phyloP scores from a whole-genome alignment of 2,113 vertebrate species.

The Lophotis ruficrista region DNA sequence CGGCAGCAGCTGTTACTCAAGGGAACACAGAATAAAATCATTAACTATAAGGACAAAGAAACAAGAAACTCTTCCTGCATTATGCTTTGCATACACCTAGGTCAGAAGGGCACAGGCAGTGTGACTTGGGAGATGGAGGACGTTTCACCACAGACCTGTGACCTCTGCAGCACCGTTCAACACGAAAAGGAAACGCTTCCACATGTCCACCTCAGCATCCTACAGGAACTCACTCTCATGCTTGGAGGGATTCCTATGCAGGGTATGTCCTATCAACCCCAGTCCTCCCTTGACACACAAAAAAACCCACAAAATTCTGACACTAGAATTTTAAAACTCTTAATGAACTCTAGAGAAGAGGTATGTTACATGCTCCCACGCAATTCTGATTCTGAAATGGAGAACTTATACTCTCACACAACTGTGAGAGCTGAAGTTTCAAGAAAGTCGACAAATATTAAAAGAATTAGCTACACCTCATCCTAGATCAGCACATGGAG shows the following conservation, averaged over 20 bases:
- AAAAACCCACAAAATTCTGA: neutral
- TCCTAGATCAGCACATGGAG: neutral
- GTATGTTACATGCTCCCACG: rapidly evolving
- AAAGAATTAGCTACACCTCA: neutral
- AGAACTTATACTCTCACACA: neutral
- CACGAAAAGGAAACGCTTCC: neutral
- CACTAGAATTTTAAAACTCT: neutral
- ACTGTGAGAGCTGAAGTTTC: neutral
- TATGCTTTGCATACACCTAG: neutral
- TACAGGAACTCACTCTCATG: neutral
- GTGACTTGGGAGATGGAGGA: neutral
- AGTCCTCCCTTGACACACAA: neutral
- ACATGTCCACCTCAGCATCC: rapidly evolving
- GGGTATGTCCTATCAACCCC: neutral
- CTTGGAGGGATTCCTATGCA: neutral
- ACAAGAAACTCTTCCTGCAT: neutral
- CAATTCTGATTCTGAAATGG: neutral
- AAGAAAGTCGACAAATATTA: neutral
- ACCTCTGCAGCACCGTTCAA: neutral
- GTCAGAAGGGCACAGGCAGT: neutral
- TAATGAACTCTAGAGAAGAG: neutral
- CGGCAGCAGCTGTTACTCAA: conserved; percentile 21
- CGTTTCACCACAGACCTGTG: neutral
- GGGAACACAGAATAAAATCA: conserved; percentile 6
- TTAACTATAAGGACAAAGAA: conserved; percentile 24